Evolutionary conservation across 2,888 invertebrate species (phyloP).

Genomic region (Oscheius myriophilus): DNA sequence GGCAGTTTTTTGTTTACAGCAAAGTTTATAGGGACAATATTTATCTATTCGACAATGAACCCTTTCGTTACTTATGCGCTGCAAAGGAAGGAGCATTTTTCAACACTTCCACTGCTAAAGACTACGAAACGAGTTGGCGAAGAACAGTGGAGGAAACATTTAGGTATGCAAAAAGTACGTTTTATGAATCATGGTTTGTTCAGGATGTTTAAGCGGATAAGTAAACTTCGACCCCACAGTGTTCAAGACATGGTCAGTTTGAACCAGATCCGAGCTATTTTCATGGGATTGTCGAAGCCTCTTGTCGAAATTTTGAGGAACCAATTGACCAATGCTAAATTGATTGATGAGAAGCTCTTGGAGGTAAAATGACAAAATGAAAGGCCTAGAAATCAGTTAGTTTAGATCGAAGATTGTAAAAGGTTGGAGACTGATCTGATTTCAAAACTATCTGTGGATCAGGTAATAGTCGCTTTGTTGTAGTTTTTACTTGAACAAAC

Average conservation of each 20-base stretch:
- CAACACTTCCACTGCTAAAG: neutral
- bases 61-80: slow-evolving; percentile 39
- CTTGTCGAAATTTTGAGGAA: slow-evolving; percentile 17
- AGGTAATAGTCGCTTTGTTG: too few species aligned
- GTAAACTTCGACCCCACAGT: neutral
- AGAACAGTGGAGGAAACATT: slow-evolving; percentile 23
- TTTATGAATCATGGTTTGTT: too few species aligned
- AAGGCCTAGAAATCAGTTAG: too few species aligned
- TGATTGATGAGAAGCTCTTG: slow-evolving; percentile 23
- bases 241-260: slow-evolving; percentile 19
- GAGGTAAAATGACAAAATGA: slow-evolving; percentile 13
- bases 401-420: too few species aligned
- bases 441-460: too few species aligned
- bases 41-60: slow-evolving; percentile 47
- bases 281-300: slow-evolving; percentile 13
- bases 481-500: too few species aligned
- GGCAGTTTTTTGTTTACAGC: neutral
- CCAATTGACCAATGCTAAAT: slow-evolving; percentile 22
- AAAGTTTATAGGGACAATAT: slow-evolving; percentile 20
- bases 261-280: slow-evolving; percentile 9
- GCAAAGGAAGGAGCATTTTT: slow-evolving; percentile 17
- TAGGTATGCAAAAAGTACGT: too few species aligned
- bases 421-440: too few species aligned
- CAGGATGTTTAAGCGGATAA: slow-evolving; percentile 27
- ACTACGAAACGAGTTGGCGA: slow-evolving; percentile 34